A percentile compares a stretch with the other conserved stretches of the same genome.
These are phyloP conservation scores for Thryonomys swinderianus DNA, from an alignment of 2,113 vertebrate genomes.

Conservation along the genomic window DNA sequence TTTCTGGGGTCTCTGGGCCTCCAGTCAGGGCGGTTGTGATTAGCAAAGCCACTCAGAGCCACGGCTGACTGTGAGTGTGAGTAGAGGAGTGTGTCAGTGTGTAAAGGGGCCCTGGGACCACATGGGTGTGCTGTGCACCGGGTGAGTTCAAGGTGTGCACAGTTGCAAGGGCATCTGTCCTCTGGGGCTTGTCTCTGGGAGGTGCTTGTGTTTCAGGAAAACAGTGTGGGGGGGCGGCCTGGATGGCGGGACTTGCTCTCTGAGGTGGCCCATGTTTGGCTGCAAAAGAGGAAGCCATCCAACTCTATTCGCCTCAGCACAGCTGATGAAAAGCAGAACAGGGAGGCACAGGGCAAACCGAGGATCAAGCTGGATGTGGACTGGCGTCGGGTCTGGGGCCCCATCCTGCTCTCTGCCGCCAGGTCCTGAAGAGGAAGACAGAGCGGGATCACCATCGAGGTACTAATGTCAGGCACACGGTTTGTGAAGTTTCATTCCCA, in stretches of 20 bases:
- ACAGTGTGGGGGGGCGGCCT: too few species aligned
- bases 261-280: neutral
- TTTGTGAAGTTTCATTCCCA: constrained; percentile 87
- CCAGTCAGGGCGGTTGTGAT: rapidly evolving
- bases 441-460: constrained; percentile 82
- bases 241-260: neutral
- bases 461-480: constrained; percentile 84
- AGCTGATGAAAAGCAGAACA: constrained; percentile 5
- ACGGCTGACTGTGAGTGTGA: too few species aligned
- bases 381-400: neutral
- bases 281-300: neutral
- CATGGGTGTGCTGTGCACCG: rapidly evolving
- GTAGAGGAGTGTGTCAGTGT: neutral
- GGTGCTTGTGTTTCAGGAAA: neutral
- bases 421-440: constrained; percentile 8
- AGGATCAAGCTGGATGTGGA: neutral
- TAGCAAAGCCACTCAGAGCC: neutral
- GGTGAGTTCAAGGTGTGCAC: neutral
- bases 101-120: neutral
- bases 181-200: neutral
- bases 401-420: too few species aligned
- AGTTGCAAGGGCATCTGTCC: neutral
- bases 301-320: neutral
- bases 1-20: neutral
- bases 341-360: neutral